A percentile compares a stretch with the other conserved stretches of the same genome.
Conservation (phyloP, 2,113 vertebrate species). For the Tringa solitaria region DNA sequence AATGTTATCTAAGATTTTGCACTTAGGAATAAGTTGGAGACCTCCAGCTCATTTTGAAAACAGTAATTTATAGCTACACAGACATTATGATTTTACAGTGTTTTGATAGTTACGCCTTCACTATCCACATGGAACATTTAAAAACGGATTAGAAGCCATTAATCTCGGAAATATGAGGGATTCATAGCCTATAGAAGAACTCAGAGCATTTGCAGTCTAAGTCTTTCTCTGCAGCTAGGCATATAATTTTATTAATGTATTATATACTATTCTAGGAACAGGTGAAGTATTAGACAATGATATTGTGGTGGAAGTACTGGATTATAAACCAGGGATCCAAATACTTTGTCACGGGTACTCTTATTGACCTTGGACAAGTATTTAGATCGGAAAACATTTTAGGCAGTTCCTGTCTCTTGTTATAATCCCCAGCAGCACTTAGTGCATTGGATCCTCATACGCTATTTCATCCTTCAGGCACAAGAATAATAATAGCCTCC, state of each 20-base stretch:
- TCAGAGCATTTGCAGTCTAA: background rate
- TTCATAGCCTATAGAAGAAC: background rate
- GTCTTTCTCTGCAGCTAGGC: background rate
- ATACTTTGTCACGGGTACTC: background rate
- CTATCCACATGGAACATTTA: slow-evolving; percentile 65
- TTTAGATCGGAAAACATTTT: background rate
- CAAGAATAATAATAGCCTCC: background rate
- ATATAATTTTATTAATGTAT: background rate
- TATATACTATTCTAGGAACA: background rate
- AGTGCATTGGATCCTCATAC: background rate
- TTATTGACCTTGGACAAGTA: background rate
- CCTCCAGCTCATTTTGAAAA: slow-evolving; percentile 59
- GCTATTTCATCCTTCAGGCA: background rate
- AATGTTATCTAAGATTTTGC: slow-evolving; percentile 32
- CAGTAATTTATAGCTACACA: slow-evolving; percentile 63
- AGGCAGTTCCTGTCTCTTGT: background rate
- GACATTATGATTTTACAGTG: slow-evolving; percentile 66
- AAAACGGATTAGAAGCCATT: slow-evolving; percentile 60
- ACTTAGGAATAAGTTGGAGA: slow-evolving; percentile 54
- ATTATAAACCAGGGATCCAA: background rate
- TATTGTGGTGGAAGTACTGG: background rate
- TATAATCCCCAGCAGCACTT: background rate
- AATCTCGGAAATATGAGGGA: slow-evolving; percentile 45
- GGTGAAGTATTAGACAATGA: background rate
- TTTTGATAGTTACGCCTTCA: slow-evolving; percentile 70